A percentile compares a stretch with the other conserved stretches of the same genome.
phyloP scores from a whole-genome alignment of 2,797 vertebrate genomes.

The Lagorchestes hirsutus region DNA sequence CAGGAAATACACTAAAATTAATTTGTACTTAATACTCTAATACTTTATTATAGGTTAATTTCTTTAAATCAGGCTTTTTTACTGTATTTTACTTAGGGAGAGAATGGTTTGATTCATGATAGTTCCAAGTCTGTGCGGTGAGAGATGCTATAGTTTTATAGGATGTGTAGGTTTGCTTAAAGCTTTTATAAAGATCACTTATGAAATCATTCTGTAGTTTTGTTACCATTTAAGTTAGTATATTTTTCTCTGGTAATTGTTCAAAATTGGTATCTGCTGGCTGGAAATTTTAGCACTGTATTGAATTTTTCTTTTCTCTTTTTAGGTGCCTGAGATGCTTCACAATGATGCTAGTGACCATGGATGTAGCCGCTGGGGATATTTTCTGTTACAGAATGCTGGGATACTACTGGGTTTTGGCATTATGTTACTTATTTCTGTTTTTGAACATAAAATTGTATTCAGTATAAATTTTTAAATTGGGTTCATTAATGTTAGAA shows the following conservation, averaged over 20 bases:
- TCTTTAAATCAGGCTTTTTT: background rate
- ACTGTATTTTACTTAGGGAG: background rate
- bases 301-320: background rate
- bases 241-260: background rate
- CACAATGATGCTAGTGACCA: conserved; percentile 97
- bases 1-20: background rate
- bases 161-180: background rate
- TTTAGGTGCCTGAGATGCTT: conserved; percentile 97
- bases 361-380: conserved; percentile 96
- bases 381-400: conserved; percentile 97
- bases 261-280: conserved; percentile 1
- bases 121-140: background rate
- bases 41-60: background rate
- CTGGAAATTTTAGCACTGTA: conserved; percentile 31
- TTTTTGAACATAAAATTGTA: conserved; percentile 96
- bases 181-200: background rate
- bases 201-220: background rate
- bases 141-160: background rate
- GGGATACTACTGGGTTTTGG: conserved; percentile 96
- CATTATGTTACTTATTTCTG: conserved; percentile 96
- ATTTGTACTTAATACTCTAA: background rate
- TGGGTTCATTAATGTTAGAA: conserved; percentile 62
- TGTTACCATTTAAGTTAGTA: conserved; percentile 4
- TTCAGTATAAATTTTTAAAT: conserved; percentile 92
- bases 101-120: background rate